A percentile compares a stretch with the other conserved stretches of the same genome.
phyloP scores from a whole-genome alignment of 1,140 invertebrate species.

The Cardiocondyla obscurior region DNA sequence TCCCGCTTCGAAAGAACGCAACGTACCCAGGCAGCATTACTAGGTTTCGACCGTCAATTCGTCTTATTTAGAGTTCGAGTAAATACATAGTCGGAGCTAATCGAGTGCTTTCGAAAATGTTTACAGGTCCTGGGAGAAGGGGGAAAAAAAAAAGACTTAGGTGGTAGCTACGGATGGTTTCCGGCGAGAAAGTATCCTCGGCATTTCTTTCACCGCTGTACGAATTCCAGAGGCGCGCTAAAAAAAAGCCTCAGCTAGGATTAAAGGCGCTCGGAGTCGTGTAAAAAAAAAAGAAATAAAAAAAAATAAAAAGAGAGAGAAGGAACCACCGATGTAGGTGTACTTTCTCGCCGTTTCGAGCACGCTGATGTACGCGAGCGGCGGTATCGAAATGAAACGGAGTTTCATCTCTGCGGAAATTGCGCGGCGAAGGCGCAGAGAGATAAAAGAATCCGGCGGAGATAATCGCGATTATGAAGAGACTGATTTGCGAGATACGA shows the following conservation, averaged over 20 bases:
- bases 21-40: no score
- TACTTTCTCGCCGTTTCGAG: conserved; percentile 30
- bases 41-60: no score
- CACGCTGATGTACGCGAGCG: conserved; percentile 7
- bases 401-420: conserved; percentile 7
- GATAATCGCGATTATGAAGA: neutral
- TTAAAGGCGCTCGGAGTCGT: neutral
- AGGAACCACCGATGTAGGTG: no score
- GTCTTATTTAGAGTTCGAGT: neutral
- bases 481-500: neutral
- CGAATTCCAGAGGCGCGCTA: neutral
- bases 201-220: neutral
- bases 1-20: neutral
- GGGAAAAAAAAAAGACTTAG: no score
- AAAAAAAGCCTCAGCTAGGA: neutral
- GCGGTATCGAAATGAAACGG: no score
- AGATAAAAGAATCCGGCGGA: neutral
- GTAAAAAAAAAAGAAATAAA: neutral
- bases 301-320: no score
- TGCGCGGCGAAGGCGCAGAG: neutral
- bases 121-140: neutral
- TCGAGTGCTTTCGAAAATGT: neutral
- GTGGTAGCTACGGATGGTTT: neutral
- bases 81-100: neutral
- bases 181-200: neutral